Percentiles rank a stretch among this genome's conserved stretches.
phyloP scores from a whole-genome alignment of 2,113 vertebrate species.

The Blennius ocellaris region DNA sequence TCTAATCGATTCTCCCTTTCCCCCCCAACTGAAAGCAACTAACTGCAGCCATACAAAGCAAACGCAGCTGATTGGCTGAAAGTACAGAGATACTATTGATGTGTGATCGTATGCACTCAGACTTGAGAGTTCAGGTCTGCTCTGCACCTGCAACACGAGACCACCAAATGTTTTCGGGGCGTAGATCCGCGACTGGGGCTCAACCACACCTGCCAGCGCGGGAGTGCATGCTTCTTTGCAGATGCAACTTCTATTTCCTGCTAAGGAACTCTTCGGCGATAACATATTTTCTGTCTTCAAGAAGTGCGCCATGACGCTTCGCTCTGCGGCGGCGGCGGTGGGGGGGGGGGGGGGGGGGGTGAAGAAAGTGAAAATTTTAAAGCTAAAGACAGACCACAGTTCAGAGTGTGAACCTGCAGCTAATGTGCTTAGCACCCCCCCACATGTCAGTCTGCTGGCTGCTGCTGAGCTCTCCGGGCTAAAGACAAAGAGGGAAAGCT shows the following conservation, averaged over 20 bases:
- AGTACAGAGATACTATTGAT: background rate
- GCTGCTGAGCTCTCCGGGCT: constrained; percentile 30
- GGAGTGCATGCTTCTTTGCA: constrained; percentile 51
- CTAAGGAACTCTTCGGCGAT: constrained; percentile 37
- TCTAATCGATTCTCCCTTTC: no score
- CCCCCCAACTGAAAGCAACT: background rate
- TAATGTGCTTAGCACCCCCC: constrained; percentile 45
- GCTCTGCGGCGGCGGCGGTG: no score
- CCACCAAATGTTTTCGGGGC: constrained; percentile 26
- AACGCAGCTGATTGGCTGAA: background rate
- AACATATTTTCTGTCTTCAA: background rate
- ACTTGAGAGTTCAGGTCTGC: background rate
- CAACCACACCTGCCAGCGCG: constrained; percentile 18
- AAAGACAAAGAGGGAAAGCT: constrained; percentile 49
- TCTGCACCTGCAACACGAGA: constrained; percentile 34
- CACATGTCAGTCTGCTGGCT: constrained; percentile 9
- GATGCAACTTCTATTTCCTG: constrained; percentile 62
- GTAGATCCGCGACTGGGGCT: constrained; percentile 23
- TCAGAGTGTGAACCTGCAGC: constrained; percentile 25
- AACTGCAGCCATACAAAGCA: background rate
- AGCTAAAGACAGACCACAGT: constrained; percentile 2
- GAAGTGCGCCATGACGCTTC: no score
- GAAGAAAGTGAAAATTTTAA: constrained; percentile 15
- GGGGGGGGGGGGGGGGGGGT: no score
- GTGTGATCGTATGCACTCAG: constrained; percentile 9